These are phyloP conservation scores for Pelobates cultripes DNA, from an alignment of 2,797 vertebrate genomes.

Conservation along the genomic window DNA sequence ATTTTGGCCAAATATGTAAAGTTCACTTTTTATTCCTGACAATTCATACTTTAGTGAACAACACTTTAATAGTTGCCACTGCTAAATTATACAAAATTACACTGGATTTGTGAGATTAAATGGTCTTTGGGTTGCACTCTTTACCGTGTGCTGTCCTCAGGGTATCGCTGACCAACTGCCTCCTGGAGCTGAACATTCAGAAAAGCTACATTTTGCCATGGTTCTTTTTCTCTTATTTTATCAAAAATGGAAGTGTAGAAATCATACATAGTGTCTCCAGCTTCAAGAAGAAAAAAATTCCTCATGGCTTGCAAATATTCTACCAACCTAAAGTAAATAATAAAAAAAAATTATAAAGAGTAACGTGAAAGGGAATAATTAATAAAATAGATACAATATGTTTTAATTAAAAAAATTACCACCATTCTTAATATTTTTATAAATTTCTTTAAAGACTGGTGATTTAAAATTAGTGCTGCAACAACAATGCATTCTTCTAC, in stretches of 20 bases:
- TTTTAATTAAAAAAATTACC: background rate
- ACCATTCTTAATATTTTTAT: too few species aligned
- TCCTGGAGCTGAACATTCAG: slow-evolving; percentile 94
- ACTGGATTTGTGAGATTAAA: too few species aligned
- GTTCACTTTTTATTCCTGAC: too few species aligned
- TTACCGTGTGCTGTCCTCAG: slow-evolving; percentile 92
- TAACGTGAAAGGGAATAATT: background rate
- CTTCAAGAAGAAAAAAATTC: slow-evolving; percentile 96
- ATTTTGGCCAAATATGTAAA: too few species aligned
- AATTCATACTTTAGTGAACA: too few species aligned
- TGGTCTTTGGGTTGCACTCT: background rate
- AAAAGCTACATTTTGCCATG: slow-evolving; percentile 93
- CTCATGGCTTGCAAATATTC: slow-evolving; percentile 98
- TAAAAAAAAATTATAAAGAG: background rate
- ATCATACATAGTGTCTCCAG: slow-evolving; percentile 98
- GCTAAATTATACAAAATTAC: too few species aligned
- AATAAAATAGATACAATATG: background rate
- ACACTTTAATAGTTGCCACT: too few species aligned
- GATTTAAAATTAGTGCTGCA: too few species aligned
- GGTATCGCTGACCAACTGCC: slow-evolving; percentile 90
- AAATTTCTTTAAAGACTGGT: too few species aligned
- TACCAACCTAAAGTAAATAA: slow-evolving; percentile 67
- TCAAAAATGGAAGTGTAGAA: slow-evolving; percentile 98
- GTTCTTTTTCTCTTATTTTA: slow-evolving; percentile 94
- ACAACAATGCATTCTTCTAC: too few species aligned